Conservation (phyloP, 2,888 invertebrate species). For the Parnassius smintheus region DNA sequence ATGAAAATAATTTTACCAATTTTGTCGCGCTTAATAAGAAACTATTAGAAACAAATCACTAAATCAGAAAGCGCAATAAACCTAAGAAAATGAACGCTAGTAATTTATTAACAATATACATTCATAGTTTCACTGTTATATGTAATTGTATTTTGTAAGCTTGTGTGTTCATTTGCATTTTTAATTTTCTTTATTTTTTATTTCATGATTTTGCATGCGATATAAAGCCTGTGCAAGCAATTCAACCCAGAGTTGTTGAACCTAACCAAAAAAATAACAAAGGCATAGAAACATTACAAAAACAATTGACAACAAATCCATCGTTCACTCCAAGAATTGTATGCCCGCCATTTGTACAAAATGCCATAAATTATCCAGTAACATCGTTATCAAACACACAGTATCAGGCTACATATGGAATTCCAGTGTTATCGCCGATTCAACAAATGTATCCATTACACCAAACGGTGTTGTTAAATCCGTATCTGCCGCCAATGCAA, state of each 20-base stretch:
- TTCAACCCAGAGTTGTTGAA: constrained; percentile 77
- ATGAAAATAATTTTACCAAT: too few species aligned
- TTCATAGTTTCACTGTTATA: background rate
- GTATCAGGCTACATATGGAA: constrained; percentile 54
- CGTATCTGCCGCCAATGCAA: constrained; percentile 70
- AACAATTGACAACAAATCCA: constrained; percentile 73
- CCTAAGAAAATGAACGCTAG: too few species aligned
- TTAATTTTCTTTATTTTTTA: constrained; percentile 59
- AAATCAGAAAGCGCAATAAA: background rate
- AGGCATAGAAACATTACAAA: constrained; percentile 67
- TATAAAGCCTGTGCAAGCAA: constrained; percentile 78
- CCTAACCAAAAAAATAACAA: constrained; percentile 60
- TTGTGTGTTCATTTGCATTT: constrained; percentile 32
- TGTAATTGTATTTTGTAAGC: background rate
- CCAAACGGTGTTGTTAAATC: constrained; percentile 68
- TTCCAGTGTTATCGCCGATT: constrained; percentile 68
- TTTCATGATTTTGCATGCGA: constrained; percentile 34
- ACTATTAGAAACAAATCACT: too few species aligned
- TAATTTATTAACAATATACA: too few species aligned
- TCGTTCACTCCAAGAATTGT: constrained; percentile 73
- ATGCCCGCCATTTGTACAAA: constrained; percentile 73
- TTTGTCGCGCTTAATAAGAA: too few species aligned
- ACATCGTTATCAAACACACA: constrained; percentile 47
- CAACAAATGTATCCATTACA: constrained; percentile 73
- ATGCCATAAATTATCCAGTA: constrained; percentile 54